Conservation (phyloP, 2,797 vertebrate genomes). For the Cacajao melanocephalus region DNA sequence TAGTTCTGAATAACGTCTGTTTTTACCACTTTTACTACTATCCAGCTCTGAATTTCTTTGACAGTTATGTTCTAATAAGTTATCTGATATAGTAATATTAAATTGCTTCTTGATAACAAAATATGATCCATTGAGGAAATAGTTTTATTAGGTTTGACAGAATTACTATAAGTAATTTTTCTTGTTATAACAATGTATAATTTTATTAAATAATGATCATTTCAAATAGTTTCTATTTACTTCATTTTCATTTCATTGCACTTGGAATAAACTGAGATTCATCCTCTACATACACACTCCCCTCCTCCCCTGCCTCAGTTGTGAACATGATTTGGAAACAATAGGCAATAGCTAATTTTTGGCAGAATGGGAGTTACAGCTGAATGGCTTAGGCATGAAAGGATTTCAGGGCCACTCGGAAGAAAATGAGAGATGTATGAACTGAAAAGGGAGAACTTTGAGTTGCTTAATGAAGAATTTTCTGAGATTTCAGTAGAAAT, state of each 20-base stretch:
- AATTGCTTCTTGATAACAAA: slow-evolving; percentile 19
- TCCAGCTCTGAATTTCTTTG: not conserved
- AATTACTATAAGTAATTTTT: slow-evolving; percentile 19
- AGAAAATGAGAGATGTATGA: not conserved
- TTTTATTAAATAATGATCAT: not conserved
- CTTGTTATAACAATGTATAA: slow-evolving; percentile 19
- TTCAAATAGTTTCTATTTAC: not conserved
- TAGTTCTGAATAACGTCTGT: not conserved
- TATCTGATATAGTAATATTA: slow-evolving; percentile 25
- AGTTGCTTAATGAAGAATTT: not conserved
- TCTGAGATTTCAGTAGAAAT: not conserved
- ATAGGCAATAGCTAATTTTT: not conserved
- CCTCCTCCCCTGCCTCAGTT: too few relatives aligned
- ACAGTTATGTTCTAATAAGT: not conserved
- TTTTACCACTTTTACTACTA: not conserved
- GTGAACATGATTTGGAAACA: not conserved
- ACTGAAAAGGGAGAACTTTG: not conserved
- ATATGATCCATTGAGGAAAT: slow-evolving; percentile 20
- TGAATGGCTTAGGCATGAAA: not conserved
- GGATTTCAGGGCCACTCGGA: not conserved
- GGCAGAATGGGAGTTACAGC: not conserved
- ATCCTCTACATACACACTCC: not conserved
- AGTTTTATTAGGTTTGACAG: slow-evolving; percentile 60
- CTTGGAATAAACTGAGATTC: not conserved
- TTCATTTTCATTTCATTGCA: not conserved